Evolutionary conservation across 2,888 invertebrate species (phyloP), one percentile per base, ranked within the genome.

Genomic region (Cylindroiulus punctatus): DNA sequence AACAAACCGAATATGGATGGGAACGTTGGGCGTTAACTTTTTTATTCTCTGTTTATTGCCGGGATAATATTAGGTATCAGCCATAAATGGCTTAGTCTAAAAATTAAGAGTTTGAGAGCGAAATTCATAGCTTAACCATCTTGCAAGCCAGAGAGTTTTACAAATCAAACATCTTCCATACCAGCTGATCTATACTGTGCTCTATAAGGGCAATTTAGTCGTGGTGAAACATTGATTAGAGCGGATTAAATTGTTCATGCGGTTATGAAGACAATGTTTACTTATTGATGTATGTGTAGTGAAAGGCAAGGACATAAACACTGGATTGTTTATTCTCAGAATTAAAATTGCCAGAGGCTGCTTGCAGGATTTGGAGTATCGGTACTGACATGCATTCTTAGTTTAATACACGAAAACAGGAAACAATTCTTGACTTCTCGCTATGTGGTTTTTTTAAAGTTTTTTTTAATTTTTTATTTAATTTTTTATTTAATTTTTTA

Each of bases 1-100:
- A 52, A 52, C 52, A 52, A 52, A 52, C 52, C n/a, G 52, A 19
- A 52, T n/a, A 52, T 52, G 52, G n/a, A 52, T 52, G 52, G 52
- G 52, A 52, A 52, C 19, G n/a, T 52, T n/a, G n/a, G 52, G 52
- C 52, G 52, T 52, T 52, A 52, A n/a, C n/a, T 4, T 52, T 47
- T 52, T 52, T 52, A 17, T 52, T 52, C 52, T 4, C 3, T 1
- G n/a, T 52, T 52, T 52, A 52, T 52, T 52, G n/a, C 52, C 1
- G n/a, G n/a, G 52, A n/a, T 19, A n/a, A 52, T 52, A 52, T 52
- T 52, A 19, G 52, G 52, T 52, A 19, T 52, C n/a, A n/a, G 52
- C 52, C 52, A 52, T 52, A 52, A 52, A 52, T 7, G n/a, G 52
- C n/a, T 52, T 52, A 52, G n/a, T n/a, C 12, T 19, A 52, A 52